Base-by-base conservation (phyloP, 2,888 invertebrate genomes). In the Abrostola triplasia region DNA sequence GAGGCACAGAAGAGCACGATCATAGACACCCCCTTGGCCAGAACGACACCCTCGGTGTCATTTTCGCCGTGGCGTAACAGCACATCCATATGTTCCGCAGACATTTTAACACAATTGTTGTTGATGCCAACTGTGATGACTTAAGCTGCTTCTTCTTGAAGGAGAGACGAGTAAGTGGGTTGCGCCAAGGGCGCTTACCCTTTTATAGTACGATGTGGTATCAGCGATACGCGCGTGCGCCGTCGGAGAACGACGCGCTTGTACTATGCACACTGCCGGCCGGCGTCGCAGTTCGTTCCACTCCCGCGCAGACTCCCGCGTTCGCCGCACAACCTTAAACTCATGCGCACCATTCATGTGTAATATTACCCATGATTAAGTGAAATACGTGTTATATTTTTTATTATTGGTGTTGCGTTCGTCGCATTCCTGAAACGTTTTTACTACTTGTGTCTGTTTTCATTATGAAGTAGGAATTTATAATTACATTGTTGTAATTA, bases 11-110 rank as follows among this genome's bases (percentile, higher is more conserved):
- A 97, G 12, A 98, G 95, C 36, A 97, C 96, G 48, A 95, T 92
- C 97, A 98, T 97, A 0, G 98, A 96, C 5, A 97, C 96, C 24
- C 96, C 95, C 90, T 98, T 98, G 12, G 98, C 97, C 40, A 96
- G 79, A 24, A 97, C 85, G 8, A 96, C 94, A 6, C 91, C 92
- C 0, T 95, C 90, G 0, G 88, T 88, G 5, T 93, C 91, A 13
- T 82, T 79, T 41, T 81, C 80, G 10, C 63, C 77, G 41, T 86
- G 79, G 8, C 77, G 69, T 42, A 85, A 81, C 44, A 85, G 74
- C 41, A 76, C 70, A 61, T 81, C 81, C 57, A 75, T 58, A 48
- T 80, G 68, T 66, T 83, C 81, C 38, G 62, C 36, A 4, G 88
- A 77, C 86, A 87, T 87, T 70, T 67, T 86, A 52, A 44, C 73